Evolutionary conservation across 2,113 vertebrate species (phyloP).

Genomic region (Fulica atra): DNA sequence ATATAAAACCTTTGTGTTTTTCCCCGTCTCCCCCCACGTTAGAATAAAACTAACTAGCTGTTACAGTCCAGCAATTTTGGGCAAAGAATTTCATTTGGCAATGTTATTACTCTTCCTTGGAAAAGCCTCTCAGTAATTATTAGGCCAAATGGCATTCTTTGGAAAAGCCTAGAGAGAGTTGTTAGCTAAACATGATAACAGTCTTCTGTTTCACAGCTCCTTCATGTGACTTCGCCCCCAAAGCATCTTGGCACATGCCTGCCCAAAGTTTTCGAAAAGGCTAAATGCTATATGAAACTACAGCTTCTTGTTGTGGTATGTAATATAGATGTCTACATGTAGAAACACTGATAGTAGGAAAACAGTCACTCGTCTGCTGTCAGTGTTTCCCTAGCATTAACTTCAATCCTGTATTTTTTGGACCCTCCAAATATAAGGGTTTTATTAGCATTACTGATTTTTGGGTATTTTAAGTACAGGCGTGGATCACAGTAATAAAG

Average conservation of each 20-base stretch:
- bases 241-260: not conserved
- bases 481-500: not conserved
- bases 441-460: not conserved
- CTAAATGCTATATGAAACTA: not conserved
- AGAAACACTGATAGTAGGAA: not conserved
- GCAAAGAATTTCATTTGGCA: not conserved
- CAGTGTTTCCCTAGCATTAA: not conserved
- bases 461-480: not conserved
- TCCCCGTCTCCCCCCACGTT: not conserved
- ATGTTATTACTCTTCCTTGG: not conserved
- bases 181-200: not conserved
- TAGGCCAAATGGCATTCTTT: not conserved
- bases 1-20: not conserved
- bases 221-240: not conserved
- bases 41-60: not conserved
- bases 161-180: not conserved
- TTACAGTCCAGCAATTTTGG: not conserved
- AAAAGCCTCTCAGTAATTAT: not conserved
- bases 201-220: not conserved
- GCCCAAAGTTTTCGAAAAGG: not conserved
- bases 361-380: not conserved
- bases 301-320: not conserved
- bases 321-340: rapidly evolving
- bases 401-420: not conserved
- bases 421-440: not conserved